Conservation (phyloP, 2,113 vertebrate genomes). For the Brachionichthys hirsutus region DNA sequence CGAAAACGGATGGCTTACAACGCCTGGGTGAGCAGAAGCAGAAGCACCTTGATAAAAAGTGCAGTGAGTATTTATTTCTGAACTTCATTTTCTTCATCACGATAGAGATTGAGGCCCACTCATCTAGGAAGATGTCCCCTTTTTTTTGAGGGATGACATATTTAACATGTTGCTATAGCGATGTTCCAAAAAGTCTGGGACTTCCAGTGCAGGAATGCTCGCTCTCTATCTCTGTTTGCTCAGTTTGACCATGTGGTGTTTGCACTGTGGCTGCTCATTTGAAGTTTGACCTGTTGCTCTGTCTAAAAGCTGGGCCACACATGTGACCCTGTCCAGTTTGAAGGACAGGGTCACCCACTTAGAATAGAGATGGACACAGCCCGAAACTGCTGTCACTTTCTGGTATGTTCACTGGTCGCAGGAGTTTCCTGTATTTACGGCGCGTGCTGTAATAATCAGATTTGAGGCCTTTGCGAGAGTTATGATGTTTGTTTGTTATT, state of each 20-base stretch:
- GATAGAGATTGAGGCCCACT: no score
- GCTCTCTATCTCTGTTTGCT: constrained; percentile 34
- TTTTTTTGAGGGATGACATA: no score
- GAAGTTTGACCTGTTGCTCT: constrained; percentile 73
- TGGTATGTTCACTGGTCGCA: background rate
- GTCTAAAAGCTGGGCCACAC: constrained; percentile 30
- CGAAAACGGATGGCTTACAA: constrained; percentile 19
- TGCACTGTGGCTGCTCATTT: constrained; percentile 52
- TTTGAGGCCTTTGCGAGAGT: constrained; percentile 18
- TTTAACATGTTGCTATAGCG: background rate
- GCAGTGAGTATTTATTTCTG: no score
- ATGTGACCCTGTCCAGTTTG: constrained; percentile 22
- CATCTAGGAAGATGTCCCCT: no score
- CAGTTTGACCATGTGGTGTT: constrained; percentile 59
- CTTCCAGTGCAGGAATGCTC: constrained; percentile 51
- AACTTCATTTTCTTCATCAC: no score
- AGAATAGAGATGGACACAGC: constrained; percentile 18
- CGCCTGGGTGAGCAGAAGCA: background rate
- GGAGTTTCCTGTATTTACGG: constrained; percentile 20
- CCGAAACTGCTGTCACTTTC: constrained; percentile 23
- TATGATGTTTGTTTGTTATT: constrained; percentile 29
- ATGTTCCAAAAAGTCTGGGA: constrained; percentile 18
- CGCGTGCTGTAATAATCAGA: background rate
- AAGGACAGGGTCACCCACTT: constrained; percentile 40
- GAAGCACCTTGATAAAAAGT: no score